Conservation (phyloP, 1,140 invertebrate species). For the Bemisia tabaci region DNA sequence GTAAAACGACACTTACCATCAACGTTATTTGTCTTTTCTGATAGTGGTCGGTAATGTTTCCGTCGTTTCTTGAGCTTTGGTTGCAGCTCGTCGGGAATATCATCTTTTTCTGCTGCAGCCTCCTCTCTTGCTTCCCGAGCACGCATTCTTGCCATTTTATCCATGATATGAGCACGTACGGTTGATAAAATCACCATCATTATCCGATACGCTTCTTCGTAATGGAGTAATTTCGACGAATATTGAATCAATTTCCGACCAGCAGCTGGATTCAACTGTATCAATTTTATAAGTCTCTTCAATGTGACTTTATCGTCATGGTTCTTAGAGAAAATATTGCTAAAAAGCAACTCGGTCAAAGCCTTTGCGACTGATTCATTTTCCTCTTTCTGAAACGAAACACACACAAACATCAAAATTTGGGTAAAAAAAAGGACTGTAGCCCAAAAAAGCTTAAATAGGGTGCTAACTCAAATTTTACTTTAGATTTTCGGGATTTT, state of each 20-base stretch:
- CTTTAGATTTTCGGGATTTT: no score
- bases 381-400: conserved; percentile 14
- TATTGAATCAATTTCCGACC: conserved; percentile 13
- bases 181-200: conserved; percentile 4
- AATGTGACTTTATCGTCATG: conserved; percentile 6
- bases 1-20: no score
- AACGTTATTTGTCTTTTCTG: not conserved
- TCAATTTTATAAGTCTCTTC: conserved; percentile 8
- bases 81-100: not conserved
- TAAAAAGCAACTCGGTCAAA: conserved; percentile 14
- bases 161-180: conserved; percentile 4
- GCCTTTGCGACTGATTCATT: conserved; percentile 10
- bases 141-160: not conserved
- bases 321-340: conserved; percentile 8
- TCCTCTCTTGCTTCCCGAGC: not conserved
- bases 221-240: conserved; percentile 10
- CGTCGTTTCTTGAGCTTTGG: not conserved
- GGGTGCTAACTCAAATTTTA: no score
- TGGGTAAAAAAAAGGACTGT: no score
- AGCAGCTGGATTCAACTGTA: conserved; percentile 7
- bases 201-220: conserved; percentile 5
- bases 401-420: no score
- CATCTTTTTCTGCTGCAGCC: not conserved
- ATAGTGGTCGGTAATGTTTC: not conserved
- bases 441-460: no score